Base-by-base conservation (phyloP, 2,888 invertebrate genomes). In the Glyphotaelius pellucidus region DNA sequence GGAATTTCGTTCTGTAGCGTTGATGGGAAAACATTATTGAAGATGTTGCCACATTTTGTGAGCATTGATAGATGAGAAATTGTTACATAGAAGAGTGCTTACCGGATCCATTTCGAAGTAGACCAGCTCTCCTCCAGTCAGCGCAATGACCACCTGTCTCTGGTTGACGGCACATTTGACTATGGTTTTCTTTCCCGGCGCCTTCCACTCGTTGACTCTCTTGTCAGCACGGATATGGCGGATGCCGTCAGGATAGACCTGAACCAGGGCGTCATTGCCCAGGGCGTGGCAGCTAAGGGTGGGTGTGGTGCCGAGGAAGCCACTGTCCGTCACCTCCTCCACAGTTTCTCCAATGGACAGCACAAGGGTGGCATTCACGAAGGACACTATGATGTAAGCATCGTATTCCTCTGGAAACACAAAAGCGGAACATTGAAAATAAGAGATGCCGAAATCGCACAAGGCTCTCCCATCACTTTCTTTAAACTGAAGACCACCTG, bases 291-390 rank as follows among this genome's bases (percentile, higher is more conserved):
- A 99, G 93, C 99, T 98, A n/a, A 99, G 96, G 0, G 99, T 99
- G 0, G 99, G 99, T 0, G 99, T 99, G 0, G 99, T 99, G 92
- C 99, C 99, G 94, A 99, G 96, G 95, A 99, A 99, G 85, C 99
- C 99, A 93, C 99, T 99, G 95, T 99, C 99, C 0, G 99, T 99
- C 38, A 99, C 99, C 97, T 99, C 99, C 95, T 99, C 99, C n/a
- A 99, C 99, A 25, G 99, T 99, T 95, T 99, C 99, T 94, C 99
- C 99, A 95, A 99, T 99, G 94, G 99, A 99, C 94, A 99, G 97
- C 93, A 99, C 99, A 94, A 99, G 97, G 30, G 99, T 99, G 94
- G 99, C 99, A 94, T 97, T 97, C 93, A 99, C 98, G 98, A 99
- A 99, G 90, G 99, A 99, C 94, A 99, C 99, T 95, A 99, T 99